phyloP scores from a whole-genome alignment of 2,113 vertebrate genomes.

The Butastur rufipennis region DNA sequence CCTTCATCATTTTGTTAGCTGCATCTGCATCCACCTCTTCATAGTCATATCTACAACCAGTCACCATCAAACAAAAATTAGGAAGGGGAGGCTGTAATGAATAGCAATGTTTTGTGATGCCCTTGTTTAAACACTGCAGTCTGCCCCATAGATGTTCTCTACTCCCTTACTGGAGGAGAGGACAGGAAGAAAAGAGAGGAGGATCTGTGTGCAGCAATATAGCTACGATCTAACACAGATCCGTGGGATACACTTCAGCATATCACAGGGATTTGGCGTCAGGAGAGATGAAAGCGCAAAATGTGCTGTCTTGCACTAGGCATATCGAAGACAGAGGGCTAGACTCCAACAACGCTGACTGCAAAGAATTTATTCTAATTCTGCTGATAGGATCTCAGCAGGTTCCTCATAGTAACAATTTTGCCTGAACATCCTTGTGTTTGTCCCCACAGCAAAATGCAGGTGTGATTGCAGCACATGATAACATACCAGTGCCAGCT shows the following conservation, averaged over 20 bases:
- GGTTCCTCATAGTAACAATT: neutral
- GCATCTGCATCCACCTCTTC: slow-evolving; percentile 94
- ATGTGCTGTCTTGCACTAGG: neutral
- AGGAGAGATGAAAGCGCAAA: neutral
- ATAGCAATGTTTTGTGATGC: neutral
- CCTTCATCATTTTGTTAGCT: slow-evolving; percentile 94
- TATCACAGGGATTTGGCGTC: accelerated
- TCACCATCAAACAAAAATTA: neutral
- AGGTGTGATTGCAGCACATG: neutral
- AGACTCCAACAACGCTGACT: neutral
- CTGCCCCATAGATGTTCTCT: neutral
- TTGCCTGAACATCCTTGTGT: neutral
- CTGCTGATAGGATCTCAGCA: neutral
- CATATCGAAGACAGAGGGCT: neutral
- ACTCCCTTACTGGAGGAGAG: neutral
- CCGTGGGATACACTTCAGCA: neutral
- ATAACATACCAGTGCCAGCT: neutral
- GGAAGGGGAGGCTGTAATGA: neutral
- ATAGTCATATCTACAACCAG: slow-evolving; percentile 87
- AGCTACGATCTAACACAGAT: neutral
- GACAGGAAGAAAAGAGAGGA: neutral
- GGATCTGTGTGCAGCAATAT: neutral
- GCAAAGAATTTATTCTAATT: neutral
- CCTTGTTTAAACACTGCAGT: neutral
- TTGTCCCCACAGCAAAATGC: neutral